These are phyloP conservation scores for Drosophila ustulata DNA, from an alignment of 2,888 invertebrate species.

Conservation along the genomic window DNA sequence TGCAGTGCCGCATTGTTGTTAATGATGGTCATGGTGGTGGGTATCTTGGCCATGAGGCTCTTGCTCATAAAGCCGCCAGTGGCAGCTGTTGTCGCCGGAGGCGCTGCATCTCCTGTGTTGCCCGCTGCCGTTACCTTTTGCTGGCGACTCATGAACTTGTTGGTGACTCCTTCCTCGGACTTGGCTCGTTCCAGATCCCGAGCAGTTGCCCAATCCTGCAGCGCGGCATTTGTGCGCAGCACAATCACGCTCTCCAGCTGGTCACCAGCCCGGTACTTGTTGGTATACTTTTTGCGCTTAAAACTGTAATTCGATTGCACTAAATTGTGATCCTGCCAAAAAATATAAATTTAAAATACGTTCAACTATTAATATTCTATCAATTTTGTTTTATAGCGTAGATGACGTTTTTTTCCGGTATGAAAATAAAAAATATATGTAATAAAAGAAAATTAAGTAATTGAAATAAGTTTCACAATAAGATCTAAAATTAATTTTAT, in stretches of 20 bases:
- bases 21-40: constrained; percentile 84
- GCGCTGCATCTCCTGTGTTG: constrained; percentile 18
- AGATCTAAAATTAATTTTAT: too few relatives aligned
- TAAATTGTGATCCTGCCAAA: constrained; percentile 83
- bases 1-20: constrained; percentile 70
- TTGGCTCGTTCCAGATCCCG: constrained; percentile 80
- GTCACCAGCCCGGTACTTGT: constrained; percentile 80
- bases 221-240: constrained; percentile 82
- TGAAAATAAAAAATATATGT: too few relatives aligned
- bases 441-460: too few relatives aligned
- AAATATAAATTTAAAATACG: too few relatives aligned
- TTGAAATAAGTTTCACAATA: too few relatives aligned
- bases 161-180: constrained; percentile 43
- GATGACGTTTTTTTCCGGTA: too few relatives aligned
- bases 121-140: constrained; percentile 39
- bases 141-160: constrained; percentile 56
- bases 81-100: constrained; percentile 7
- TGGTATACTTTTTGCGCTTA: constrained; percentile 83
- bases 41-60: constrained; percentile 81
- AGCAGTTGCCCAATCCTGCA: constrained; percentile 80
- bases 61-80: constrained; percentile 73
- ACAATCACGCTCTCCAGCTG: constrained; percentile 84
- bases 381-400: too few relatives aligned
- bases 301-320: constrained; percentile 84
- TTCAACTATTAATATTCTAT: too few relatives aligned